phyloP scores from a whole-genome alignment of 1,140 invertebrate species.

The Galleria mellonella region DNA sequence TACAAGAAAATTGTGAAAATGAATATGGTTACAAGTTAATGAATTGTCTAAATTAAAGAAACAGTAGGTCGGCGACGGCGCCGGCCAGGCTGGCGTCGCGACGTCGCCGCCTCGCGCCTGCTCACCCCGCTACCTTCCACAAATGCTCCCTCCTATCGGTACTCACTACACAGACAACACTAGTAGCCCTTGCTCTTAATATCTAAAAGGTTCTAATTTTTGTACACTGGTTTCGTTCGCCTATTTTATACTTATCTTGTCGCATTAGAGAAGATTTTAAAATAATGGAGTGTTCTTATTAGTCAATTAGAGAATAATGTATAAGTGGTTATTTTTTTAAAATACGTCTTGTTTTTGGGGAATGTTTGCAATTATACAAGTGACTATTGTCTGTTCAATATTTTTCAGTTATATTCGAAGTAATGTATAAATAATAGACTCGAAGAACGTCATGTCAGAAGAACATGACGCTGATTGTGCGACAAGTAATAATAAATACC shows the following conservation, averaged over 20 bases:
- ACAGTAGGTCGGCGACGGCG: slow-evolving; percentile 41
- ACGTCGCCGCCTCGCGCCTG: slow-evolving; percentile 31
- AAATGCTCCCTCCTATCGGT: not conserved
- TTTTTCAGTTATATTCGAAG: slow-evolving; percentile 18
- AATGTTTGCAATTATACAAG: too few species aligned
- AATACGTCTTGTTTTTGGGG: too few species aligned
- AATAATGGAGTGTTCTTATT: not conserved
- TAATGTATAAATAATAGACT: slow-evolving; percentile 29
- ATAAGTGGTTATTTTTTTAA: too few species aligned
- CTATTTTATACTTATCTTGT: not conserved
- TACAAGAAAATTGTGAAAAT: too few species aligned
- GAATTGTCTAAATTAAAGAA: not conserved
- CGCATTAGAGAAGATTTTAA: not conserved
- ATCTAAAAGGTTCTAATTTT: too few species aligned
- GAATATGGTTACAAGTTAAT: not conserved
- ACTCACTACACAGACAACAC: slow-evolving; percentile 10
- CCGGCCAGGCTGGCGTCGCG: slow-evolving; percentile 64
- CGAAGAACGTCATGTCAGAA: slow-evolving; percentile 57
- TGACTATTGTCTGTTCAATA: too few species aligned
- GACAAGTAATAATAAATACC: slow-evolving; percentile 26
- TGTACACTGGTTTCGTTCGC: not conserved
- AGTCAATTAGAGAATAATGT: too few species aligned
- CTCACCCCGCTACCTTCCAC: slow-evolving; percentile 8
- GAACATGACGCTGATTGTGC: slow-evolving; percentile 46
- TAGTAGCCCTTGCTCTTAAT: slow-evolving; percentile 1